Evolutionary conservation across 2,113 vertebrate genomes (phyloP).

Genomic region (Rhinoptilus africanus): DNA sequence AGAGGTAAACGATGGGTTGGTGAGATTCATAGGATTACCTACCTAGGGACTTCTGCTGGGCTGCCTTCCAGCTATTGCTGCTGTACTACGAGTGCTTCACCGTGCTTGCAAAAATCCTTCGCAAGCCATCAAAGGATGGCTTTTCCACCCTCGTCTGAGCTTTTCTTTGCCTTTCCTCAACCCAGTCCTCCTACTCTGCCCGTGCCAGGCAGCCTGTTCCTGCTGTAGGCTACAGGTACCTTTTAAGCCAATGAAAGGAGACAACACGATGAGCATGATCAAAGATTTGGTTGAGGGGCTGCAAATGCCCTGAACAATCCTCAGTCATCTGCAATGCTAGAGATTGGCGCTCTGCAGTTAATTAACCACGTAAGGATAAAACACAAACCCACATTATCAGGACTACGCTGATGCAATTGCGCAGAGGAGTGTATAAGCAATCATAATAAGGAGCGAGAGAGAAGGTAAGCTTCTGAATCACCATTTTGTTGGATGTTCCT

Average conservation of each 20-base stretch:
- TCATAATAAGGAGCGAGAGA: not conserved
- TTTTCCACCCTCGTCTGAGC: not conserved
- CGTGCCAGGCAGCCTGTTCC: not conserved
- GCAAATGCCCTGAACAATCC: not conserved
- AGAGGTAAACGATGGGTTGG: not conserved
- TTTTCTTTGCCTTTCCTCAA: not conserved
- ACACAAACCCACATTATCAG: not conserved
- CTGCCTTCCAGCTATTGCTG: not conserved
- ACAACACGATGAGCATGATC: fast-evolving
- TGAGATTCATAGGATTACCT: not conserved
- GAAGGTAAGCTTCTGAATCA: not conserved
- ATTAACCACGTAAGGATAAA: not conserved
- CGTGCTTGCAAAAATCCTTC: not conserved
- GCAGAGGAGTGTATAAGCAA: not conserved
- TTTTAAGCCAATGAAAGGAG: not conserved
- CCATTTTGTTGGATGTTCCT: not conserved
- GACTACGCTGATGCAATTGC: not conserved
- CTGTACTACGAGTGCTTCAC: not conserved
- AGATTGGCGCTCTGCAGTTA: not conserved
- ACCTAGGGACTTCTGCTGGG: not conserved
- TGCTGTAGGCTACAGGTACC: fast-evolving
- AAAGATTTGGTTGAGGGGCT: not conserved
- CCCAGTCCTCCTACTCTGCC: not conserved
- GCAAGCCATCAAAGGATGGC: not conserved
- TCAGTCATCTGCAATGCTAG: not conserved